Base-by-base conservation (phyloP, 2,888 invertebrate species). In the Cataglyphis albicans region DNA sequence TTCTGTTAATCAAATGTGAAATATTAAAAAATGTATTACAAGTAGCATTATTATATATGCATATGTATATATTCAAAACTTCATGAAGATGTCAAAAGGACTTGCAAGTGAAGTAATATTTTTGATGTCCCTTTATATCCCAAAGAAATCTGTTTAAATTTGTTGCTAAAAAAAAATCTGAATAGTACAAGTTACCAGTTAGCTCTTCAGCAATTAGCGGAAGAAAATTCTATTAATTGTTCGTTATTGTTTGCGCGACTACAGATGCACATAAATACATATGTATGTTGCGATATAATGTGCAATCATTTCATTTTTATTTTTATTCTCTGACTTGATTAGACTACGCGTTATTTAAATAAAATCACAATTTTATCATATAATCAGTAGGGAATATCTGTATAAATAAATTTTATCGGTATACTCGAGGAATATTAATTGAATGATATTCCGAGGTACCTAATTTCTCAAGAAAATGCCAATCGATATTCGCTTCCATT, bases 341-440 rank as follows among this genome's bases (percentile, higher is more conserved):
- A 25, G 15, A 35, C 25, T 18, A 18, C 18, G 35, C 29, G 41
- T 41, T 59, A 73, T 59, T 61, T 73, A 73, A 73, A 59, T 61
- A 61, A 73, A 73, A 29, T 12, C n/a, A 59, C 29, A 59, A 61
- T 73, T 73, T 73, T 61, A 59, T 59, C 25, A 41, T 18, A 32
- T 72, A 72, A 72, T 72, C 21, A 57, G 38, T 35, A 72, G 72
- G 6, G 12, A 57, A 0, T 6, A 18, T 7, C 2, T 57, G 38
- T 57, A 72, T 18, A 57, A 25, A 57, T 38, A 72, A 9, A 18
- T 38, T 59, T 12, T 35, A 70, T 55, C 32, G 55, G 10, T n/a
- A 61, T 73, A 73, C 12, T 41, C 41, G 57, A 29, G 57, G 25
- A 15, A 73, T n/a, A n/a, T 59, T 73, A 73, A 61, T 73, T 73